phyloP scores from a whole-genome alignment of 2,888 invertebrate species.

The Nysson spinosus region DNA sequence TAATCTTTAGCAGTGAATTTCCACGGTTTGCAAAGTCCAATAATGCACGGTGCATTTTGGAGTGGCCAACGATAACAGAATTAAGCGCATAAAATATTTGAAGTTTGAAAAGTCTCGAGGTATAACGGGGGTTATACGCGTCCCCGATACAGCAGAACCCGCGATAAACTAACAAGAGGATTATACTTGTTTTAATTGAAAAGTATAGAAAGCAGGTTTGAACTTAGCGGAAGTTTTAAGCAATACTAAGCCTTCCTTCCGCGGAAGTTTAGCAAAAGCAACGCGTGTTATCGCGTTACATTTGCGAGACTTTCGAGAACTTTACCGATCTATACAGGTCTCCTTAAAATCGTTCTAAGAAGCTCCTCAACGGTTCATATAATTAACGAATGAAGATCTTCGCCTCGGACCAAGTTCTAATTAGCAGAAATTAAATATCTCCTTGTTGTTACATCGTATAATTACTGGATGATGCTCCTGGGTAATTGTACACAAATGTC shows the following conservation, averaged over 20 bases:
- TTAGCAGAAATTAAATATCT: conserved; percentile 23
- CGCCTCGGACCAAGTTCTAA: conserved; percentile 3
- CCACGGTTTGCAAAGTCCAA: neutral
- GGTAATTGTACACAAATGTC: conserved; percentile 35
- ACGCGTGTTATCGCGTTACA: conserved; percentile 30
- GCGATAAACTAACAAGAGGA: conserved; percentile 10
- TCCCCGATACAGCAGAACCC: neutral
- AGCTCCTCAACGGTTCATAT: neutral
- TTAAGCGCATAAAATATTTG: too few species aligned
- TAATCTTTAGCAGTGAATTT: too few species aligned
- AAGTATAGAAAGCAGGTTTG: conserved; percentile 27
- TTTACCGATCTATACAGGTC: conserved; percentile 24
- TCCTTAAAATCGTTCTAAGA: conserved; percentile 6
- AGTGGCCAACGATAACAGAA: too few species aligned
- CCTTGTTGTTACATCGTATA: neutral
- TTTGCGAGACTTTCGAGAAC: conserved; percentile 10
- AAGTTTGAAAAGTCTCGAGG: too few species aligned
- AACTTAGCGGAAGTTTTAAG: conserved; percentile 26
- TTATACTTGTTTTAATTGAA: conserved; percentile 39
- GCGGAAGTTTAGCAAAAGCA: conserved; percentile 22
- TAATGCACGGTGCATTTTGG: neutral
- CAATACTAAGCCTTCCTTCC: conserved; percentile 24
- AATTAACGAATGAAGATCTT: conserved; percentile 1
- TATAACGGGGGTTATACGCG: neutral
- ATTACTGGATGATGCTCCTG: conserved; percentile 14